Evolutionary conservation across 2,113 vertebrate species (phyloP), one percentile per base, ranked within the genome.

Genomic region (Pica pica): DNA sequence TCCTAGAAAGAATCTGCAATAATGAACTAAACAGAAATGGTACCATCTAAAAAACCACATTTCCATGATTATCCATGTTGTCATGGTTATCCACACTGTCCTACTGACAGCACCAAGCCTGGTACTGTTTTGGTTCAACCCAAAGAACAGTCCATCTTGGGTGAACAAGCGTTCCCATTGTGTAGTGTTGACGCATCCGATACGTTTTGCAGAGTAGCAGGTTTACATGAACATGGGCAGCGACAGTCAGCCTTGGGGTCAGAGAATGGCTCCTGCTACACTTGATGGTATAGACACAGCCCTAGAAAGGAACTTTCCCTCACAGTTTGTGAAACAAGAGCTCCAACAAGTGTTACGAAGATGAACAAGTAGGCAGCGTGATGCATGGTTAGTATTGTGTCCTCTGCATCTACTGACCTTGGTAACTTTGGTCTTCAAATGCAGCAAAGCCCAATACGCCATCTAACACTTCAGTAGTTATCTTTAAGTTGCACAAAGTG

Each of bases 121-220:
- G 16, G 7, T 15, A 39, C 12, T 55, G 3, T 31, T 81, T 41
- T 59, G 13, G 26, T 78, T 74, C 46, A 74, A n/a, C 31, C 9
- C 28, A 55, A 55, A 75, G 18, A 74, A 75, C 21, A 39, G 20
- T 13, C 42, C n/a, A 10, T 8, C 35, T 42, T 35, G 33, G 26
- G 19, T 52, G 9, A 88, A 57, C 21, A 90, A 39, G 35, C 33
- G 15, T 42, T 82, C 47, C 46, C 15, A 10, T 8, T 55, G 23
- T 1, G 0, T 5, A 50, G 15, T 42, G 49, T 23, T 47, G 42
- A 37, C 41, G 26, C 31, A 69, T 4, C 5, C 1, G 2, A 10
- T 11, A 6, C 1, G 3, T 47, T 82, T 63, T 68, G 39, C 39
- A 75, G 55, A 28, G 24, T 24, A 80, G 87, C 24, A 80, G 41